Conservation (phyloP, 2,113 vertebrate species). For the Cavia aperea region DNA sequence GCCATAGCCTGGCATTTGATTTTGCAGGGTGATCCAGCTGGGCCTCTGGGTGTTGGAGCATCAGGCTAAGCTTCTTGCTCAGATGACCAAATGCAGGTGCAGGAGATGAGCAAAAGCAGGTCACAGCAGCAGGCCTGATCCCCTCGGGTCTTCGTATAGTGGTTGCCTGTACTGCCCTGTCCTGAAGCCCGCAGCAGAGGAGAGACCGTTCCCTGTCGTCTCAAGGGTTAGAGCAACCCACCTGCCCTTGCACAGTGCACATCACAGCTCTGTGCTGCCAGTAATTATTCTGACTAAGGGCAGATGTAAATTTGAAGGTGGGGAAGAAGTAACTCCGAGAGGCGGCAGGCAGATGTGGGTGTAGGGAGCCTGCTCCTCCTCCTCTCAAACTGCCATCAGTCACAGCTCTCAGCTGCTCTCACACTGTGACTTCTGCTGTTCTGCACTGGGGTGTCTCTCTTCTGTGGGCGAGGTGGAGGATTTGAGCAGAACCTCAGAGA, state of each 20-base stretch:
- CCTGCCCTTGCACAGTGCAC: rapidly evolving
- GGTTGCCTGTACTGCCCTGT: neutral
- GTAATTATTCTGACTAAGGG: neutral
- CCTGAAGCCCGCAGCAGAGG: neutral
- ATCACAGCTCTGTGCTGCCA: neutral
- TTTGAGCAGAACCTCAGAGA: neutral
- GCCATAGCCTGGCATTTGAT: neutral
- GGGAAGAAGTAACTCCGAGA: conserved; percentile 28
- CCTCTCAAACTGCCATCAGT: neutral
- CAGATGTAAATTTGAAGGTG: neutral
- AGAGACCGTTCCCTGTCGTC: neutral
- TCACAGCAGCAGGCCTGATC: no score
- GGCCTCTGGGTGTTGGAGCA: neutral
- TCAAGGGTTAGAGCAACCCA: neutral
- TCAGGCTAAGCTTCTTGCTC: neutral
- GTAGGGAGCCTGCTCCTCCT: neutral
- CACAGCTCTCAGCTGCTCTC: neutral
- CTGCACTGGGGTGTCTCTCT: neutral
- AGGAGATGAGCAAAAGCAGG: neutral
- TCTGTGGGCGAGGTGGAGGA: neutral
- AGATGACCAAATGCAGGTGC: neutral
- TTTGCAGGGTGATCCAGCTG: rapidly evolving
- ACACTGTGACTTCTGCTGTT: neutral
- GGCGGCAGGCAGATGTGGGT: neutral
- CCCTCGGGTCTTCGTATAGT: neutral